Evolutionary conservation across 2,888 invertebrate genomes (phyloP), one percentile per base, ranked within the genome.

Genomic region (Amaurobius ferox): DNA sequence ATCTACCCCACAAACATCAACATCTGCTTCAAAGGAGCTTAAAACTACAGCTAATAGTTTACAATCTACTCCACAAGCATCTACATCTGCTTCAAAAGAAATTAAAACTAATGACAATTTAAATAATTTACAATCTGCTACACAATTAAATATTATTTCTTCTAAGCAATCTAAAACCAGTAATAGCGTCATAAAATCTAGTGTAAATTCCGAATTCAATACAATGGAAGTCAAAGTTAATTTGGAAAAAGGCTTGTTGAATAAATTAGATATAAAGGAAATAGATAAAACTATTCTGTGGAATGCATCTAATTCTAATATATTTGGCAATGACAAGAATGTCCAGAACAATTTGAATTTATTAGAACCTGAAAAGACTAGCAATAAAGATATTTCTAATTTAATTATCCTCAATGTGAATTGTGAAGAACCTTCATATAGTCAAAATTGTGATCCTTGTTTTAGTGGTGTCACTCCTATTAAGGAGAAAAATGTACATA

Each of bases 341-440:
- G 83, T 85, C 40, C 83, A 85, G 35, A 85, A 85, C 67, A 85
- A 85, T 67, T 77, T 85, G 39, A 85, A 85, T 55, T 26, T 67
- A 1, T 55, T 35, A 23, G 40, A 72, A 44, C 71, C n/a, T 40
- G 77, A 85, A n/a, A 85, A 85, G 30, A 72, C 35, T 39, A n/a
- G 66, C 40, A 71, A 39, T 7, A 85, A 85, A 40, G 83, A 85
- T 67, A 85, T 85, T 30, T 85, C 83, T 48, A 64, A 78, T 39
- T 67, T 85, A 40, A 85, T 85, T 23, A 32, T 35, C 35, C 61
- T 85, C 5, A 85, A 85, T 67, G 83, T 85, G 19, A 76, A 72
- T 55, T 62, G 48, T 66, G 83, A 77, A 67, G 77, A 85, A 55
- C 23, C 55, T 26, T 11, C 29, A 5, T 55, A 29, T 48, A n/a